Evolutionary conservation across 1,140 invertebrate genomes (phyloP).

Genomic region (Solenopsis fugax): DNA sequence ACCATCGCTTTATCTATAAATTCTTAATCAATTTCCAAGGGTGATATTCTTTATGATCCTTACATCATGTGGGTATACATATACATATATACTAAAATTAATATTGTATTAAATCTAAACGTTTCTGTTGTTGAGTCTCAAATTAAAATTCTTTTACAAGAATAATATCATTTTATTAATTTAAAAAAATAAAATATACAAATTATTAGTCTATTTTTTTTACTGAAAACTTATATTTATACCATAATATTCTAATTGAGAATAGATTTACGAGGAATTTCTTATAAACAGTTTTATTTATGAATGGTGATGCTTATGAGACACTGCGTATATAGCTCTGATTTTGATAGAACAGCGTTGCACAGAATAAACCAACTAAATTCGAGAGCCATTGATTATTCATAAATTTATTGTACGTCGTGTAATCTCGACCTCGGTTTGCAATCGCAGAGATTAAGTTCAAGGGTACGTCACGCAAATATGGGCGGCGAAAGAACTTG

Average conservation of each 20-base stretch:
- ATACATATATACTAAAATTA: neutral
- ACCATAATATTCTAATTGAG: neutral
- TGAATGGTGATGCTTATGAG: neutral
- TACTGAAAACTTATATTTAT: neutral
- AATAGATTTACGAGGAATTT: neutral
- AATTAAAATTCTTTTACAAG: neutral
- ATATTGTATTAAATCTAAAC: conserved; percentile 1
- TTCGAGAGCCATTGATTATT: conserved; percentile 48
- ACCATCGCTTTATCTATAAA: neutral
- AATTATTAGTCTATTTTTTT: neutral
- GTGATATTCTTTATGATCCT: neutral
- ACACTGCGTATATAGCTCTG: neutral
- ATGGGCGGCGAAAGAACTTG: conserved; percentile 35
- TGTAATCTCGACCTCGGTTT: conserved; percentile 46
- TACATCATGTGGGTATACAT: neutral
- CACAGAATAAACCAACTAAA: conserved; percentile 13
- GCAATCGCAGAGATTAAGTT: conserved; percentile 63
- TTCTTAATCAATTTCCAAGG: neutral
- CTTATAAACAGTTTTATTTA: neutral
- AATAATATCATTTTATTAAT: conserved; percentile 22
- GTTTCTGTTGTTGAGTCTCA: neutral
- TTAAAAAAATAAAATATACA: neutral
- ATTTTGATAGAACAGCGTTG: neutral
- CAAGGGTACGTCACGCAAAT: conserved; percentile 64
- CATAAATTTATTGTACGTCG: conserved; percentile 41